Evolutionary conservation across 1,140 invertebrate species (phyloP).

Genomic region (Saxidomus purpurata): DNA sequence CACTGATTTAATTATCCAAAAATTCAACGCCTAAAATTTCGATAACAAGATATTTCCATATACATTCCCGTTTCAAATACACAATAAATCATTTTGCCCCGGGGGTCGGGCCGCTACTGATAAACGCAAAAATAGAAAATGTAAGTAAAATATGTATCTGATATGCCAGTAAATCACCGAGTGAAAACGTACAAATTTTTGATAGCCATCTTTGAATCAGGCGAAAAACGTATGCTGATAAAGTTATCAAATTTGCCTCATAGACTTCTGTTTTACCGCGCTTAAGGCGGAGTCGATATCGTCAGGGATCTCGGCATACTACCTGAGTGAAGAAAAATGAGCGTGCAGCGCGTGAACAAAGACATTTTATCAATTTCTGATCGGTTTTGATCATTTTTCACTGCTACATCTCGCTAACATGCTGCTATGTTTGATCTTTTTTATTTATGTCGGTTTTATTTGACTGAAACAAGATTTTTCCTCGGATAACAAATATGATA

Average conservation of each 20-base stretch:
- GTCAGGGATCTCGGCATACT: no score
- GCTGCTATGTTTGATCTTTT: constrained; percentile 36
- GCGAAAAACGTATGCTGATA: constrained; percentile 51
- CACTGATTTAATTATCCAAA: not conserved
- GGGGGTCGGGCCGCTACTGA: constrained; percentile 22
- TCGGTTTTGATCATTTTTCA: constrained; percentile 33
- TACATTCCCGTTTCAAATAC: constrained; percentile 50
- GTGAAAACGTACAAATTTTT: constrained; percentile 49
- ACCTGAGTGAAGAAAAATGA: not conserved
- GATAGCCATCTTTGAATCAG: not conserved
- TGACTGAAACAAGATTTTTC: constrained; percentile 36
- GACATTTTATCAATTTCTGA: constrained; percentile 54
- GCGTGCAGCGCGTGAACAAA: constrained; percentile 41
- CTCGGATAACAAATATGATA: constrained; percentile 40
- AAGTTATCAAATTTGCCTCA: constrained; percentile 42
- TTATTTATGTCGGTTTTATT: constrained; percentile 46
- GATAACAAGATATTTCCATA: constrained; percentile 50
- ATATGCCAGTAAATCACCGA: constrained; percentile 1
- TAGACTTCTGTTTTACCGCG: not conserved
- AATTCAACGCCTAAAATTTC: not conserved
- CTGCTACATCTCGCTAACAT: not conserved
- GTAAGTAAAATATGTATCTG: not conserved
- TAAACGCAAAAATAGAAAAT: not conserved
- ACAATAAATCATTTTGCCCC: constrained; percentile 6
- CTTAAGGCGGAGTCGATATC: not conserved